Base-by-base conservation (phyloP, 2,888 invertebrate species). In the Dryomyza anilis region DNA sequence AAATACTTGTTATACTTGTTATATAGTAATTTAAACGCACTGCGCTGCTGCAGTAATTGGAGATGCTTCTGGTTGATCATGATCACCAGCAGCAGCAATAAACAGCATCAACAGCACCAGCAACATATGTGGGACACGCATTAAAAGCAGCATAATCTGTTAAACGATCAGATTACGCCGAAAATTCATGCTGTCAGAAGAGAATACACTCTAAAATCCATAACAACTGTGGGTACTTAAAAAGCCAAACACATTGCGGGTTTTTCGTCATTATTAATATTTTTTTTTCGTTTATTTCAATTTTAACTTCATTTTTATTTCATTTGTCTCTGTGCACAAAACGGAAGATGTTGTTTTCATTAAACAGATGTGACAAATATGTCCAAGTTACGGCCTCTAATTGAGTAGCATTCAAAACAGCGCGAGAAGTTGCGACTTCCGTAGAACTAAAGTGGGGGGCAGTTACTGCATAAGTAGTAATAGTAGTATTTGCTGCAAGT, bases 301-400 rank as follows among this genome's bases (percentile, higher is more conserved):
- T 57, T 52, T 43, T 25, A 16, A 29, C 33, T 36, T 10, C 16
- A 36, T 33, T 21, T 36, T 10, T 14, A n/a, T 12, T 14, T 39
- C 16, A 25, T 12, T 25, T 39, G 33, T 2, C n/a, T 3, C 19
- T 14, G 29, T 27, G 29, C 19, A 58, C 33, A 14, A 53, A 45
- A 46, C 36, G 30, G 46, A 46, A 63, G 63, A 57, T 57, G 48
- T 27, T 53, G 55, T 60, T 56, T 43, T 63, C 65, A 60, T 63
- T 63, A 53, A 58, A 74, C 80, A 80, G 74, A 78, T 80, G 79
- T 76, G 73, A 76, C 72, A 78, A 78, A 78, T 74, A 70, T 80
- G 79, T 73, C 55, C 63, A 57, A 65, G 61, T 67, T 67, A 67
- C 67, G 67, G 61, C 71, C 63, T 69, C 68, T 70, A 78, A 77